Evolutionary conservation across 2,797 vertebrate genomes (phyloP).

Genomic region (Furcifer pardalis): DNA sequence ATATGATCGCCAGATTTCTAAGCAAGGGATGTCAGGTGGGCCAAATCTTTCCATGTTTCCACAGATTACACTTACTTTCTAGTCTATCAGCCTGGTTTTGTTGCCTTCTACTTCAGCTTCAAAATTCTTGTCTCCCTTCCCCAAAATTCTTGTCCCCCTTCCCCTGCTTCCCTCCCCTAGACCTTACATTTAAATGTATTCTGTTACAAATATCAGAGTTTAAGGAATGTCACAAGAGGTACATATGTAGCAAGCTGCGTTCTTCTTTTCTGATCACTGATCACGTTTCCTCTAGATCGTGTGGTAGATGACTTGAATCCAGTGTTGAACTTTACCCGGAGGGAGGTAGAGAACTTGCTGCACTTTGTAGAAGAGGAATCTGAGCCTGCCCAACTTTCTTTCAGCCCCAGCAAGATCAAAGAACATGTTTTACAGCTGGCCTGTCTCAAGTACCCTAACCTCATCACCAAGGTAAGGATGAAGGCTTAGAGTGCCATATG

Average conservation of each 20-base stretch:
- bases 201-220: slow-evolving; percentile 5
- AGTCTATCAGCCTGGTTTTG: neutral
- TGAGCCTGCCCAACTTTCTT: slow-evolving; percentile 71
- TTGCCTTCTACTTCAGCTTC: neutral
- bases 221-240: neutral
- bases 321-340: slow-evolving; percentile 94
- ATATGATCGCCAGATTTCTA: slow-evolving; percentile 97
- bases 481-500: neutral
- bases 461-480: slow-evolving; percentile 92
- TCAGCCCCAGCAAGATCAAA: slow-evolving; percentile 73
- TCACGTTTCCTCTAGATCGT: slow-evolving; percentile 81
- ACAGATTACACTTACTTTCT: neutral
- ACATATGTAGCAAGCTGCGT: neutral
- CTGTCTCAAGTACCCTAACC: slow-evolving; percentile 89
- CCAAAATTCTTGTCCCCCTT: neutral
- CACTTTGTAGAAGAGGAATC: slow-evolving; percentile 98
- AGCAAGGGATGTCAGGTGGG: slow-evolving; percentile 98
- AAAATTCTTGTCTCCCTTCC: neutral
- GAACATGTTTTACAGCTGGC: slow-evolving; percentile 88
- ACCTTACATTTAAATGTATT: neutral
- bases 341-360: slow-evolving; percentile 96
- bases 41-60: fast-evolving
- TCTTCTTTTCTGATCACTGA: slow-evolving; percentile 7
- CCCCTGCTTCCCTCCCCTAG: neutral
- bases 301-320: slow-evolving; percentile 98